These are phyloP conservation scores for Oceanodroma leucorhoa DNA, from an alignment of 2,797 vertebrate genomes.

Conservation along the genomic window DNA sequence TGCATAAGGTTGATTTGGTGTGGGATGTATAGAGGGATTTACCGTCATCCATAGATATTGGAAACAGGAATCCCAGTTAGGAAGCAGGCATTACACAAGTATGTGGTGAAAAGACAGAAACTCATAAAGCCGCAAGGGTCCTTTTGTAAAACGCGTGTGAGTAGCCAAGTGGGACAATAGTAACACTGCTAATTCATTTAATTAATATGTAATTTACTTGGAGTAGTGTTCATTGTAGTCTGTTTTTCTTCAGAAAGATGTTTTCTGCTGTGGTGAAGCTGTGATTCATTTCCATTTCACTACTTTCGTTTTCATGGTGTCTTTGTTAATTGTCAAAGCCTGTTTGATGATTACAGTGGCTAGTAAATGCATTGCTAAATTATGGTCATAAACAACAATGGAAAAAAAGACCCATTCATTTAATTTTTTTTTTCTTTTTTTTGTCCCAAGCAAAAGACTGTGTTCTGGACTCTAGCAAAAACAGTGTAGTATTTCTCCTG, in stretches of 20 bases:
- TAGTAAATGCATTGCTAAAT: conserved; percentile 62
- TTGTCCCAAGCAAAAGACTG: background rate
- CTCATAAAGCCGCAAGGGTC: conserved; percentile 36
- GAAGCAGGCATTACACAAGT: conserved; percentile 5
- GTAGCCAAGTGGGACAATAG: conserved; percentile 62
- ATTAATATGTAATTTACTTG: conserved; percentile 68
- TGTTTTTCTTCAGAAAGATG: conserved; percentile 60
- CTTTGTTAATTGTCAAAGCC: conserved; percentile 64
- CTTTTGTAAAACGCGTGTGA: conserved; percentile 26
- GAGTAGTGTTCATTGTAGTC: conserved; percentile 45
- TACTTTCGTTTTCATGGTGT: conserved; percentile 63
- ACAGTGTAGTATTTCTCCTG: background rate
- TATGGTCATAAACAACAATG: conserved; percentile 53
- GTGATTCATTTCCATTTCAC: conserved; percentile 67
- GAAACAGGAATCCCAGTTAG: conserved; percentile 13
- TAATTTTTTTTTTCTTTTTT: background rate
- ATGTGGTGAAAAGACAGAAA: conserved; percentile 19
- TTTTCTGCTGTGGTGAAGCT: conserved; percentile 63
- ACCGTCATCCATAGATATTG: background rate
- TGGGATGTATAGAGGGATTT: background rate
- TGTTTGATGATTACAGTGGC: conserved; percentile 63
- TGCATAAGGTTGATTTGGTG: background rate
- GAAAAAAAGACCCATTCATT: conserved; percentile 30
- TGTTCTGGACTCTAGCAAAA: background rate
- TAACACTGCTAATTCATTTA: conserved; percentile 62